Percentiles rank a stretch among this genome's conserved stretches.
These are phyloP conservation scores for Eublepharis macularius DNA, from an alignment of 2,113 vertebrate species.

Conservation along the genomic window DNA sequence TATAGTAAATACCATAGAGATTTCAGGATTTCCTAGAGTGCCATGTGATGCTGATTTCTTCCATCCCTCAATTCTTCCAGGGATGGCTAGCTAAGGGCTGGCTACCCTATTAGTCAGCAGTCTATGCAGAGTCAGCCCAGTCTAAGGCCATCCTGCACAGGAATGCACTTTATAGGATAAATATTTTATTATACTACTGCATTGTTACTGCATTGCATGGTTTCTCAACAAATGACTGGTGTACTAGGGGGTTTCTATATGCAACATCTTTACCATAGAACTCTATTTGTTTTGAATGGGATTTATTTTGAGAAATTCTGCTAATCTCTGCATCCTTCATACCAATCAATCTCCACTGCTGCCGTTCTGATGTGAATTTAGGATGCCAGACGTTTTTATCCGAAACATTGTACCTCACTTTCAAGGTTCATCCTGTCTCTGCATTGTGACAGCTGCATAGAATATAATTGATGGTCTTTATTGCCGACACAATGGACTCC, in stretches of 20 bases:
- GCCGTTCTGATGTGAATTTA: accelerated
- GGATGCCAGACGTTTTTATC: background rate
- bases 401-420: accelerated
- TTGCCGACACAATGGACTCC: background rate
- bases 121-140: no score
- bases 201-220: background rate
- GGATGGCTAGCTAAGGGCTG: no score
- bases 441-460: background rate
- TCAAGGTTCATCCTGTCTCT: background rate
- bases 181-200: background rate
- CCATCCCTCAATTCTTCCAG: no score
- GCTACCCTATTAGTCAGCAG: no score
- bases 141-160: no score
- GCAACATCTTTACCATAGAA: background rate
- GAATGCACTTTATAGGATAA: no score
- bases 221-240: background rate
- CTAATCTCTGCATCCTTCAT: background rate
- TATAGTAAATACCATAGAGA: no score
- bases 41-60: no score
- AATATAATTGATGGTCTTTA: background rate
- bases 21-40: no score
- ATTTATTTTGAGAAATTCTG: background rate
- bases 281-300: background rate
- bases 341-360: background rate
- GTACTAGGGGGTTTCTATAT: background rate